Percentiles rank a stretch among this genome's conserved stretches.
Conservation (phyloP, 2,888 invertebrate genomes). For the Drosophila quasianomalipes region DNA sequence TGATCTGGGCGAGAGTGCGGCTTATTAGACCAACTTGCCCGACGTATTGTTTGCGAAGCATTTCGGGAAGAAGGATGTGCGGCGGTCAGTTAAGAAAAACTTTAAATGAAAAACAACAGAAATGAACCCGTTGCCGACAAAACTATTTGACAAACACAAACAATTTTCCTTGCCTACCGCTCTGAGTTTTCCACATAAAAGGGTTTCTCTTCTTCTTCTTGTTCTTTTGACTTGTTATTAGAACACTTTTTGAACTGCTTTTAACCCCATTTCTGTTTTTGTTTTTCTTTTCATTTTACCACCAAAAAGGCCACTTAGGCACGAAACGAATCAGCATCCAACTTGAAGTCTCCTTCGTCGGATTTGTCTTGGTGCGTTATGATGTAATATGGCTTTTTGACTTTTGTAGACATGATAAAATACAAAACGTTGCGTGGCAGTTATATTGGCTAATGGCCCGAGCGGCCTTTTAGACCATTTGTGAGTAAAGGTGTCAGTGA, state of each 20-base stretch:
- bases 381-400: conserved; percentile 81
- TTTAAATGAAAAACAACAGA: conserved; percentile 13
- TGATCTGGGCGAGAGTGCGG: conserved; percentile 74
- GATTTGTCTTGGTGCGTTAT: conserved; percentile 59
- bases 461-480: conserved; percentile 77
- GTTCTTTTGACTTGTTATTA: conserved; percentile 74
- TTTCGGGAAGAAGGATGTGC: conserved; percentile 74
- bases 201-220: conserved; percentile 39
- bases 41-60: conserved; percentile 70
- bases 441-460: conserved; percentile 80
- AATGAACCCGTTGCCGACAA: conserved; percentile 62
- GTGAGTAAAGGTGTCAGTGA: conserved; percentile 71
- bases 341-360: conserved; percentile 23
- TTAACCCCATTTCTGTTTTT: conserved; percentile 37
- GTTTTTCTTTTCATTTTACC: conserved; percentile 2
- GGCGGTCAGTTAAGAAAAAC: conserved; percentile 69
- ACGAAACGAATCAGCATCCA: conserved; percentile 66
- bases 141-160: conserved; percentile 81
- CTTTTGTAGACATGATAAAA: conserved; percentile 81
- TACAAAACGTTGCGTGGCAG: conserved; percentile 80
- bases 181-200: conserved; percentile 65
- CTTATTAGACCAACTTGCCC: conserved; percentile 76
- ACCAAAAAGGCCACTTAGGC: conserved; percentile 72
- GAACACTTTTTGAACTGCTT: conserved; percentile 73
- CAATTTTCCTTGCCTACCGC: conserved; percentile 63